These are phyloP conservation scores for Emydura subglobosa DNA, from an alignment of 2,113 vertebrate species.

Conservation along the genomic window DNA sequence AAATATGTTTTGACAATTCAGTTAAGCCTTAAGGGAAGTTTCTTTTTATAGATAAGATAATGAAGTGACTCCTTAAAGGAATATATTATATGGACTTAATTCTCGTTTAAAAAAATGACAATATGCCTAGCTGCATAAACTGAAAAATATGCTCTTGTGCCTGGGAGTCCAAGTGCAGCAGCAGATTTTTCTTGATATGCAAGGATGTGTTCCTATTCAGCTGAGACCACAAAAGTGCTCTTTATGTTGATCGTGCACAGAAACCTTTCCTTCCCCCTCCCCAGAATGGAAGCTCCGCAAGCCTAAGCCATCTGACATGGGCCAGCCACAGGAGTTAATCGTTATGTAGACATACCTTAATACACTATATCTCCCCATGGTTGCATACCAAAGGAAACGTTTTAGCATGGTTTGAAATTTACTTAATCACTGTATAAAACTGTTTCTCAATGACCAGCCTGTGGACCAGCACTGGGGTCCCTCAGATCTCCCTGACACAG, in stretches of 20 bases:
- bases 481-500: no score
- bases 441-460: no score
- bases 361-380: rapidly evolving
- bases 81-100: not conserved
- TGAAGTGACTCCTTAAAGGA: not conserved
- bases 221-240: not conserved
- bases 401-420: not conserved
- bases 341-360: not conserved
- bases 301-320: not conserved
- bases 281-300: not conserved
- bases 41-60: not conserved
- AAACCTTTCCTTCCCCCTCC: not conserved
- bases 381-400: not conserved
- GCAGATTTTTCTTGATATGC: not conserved
- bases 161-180: not conserved
- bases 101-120: not conserved
- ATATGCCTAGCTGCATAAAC: not conserved
- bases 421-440: not conserved
- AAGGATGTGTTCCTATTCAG: not conserved
- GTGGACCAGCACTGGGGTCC: no score
- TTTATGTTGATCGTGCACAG: not conserved
- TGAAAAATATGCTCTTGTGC: not conserved
- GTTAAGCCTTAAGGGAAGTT: not conserved
- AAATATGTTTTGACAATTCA: not conserved
- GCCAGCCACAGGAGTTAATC: no score